phyloP scores from a whole-genome alignment of 2,113 vertebrate genomes.

The Pipra filicauda region DNA sequence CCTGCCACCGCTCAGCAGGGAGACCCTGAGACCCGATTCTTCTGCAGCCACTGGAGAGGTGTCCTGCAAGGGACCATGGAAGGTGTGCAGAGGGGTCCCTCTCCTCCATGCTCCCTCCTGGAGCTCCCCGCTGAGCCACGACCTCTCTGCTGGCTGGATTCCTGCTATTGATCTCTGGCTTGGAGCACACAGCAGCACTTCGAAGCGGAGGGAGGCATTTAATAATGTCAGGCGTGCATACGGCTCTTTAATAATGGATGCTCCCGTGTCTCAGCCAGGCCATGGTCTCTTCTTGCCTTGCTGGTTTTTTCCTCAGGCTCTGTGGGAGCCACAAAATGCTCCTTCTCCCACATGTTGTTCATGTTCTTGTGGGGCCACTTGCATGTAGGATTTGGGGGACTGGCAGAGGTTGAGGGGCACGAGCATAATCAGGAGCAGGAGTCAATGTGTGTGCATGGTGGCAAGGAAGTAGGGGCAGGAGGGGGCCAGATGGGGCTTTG shows the following conservation, averaged over 20 bases:
- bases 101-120: not conserved
- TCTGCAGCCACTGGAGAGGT: not conserved
- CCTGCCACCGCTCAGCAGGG: not conserved
- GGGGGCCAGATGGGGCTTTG: conserved; percentile 45
- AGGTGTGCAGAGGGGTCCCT: not conserved
- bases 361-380: not conserved
- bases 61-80: not conserved
- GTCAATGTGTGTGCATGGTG: not conserved
- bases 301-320: not conserved
- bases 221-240: conserved; percentile 34
- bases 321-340: not conserved
- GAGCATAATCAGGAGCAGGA: not conserved
- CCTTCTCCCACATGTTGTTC: not conserved
- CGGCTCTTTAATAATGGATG: conserved; percentile 50
- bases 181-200: not conserved
- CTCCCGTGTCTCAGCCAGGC: not conserved
- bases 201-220: conserved; percentile 37
- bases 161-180: conserved; percentile 25
- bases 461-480: not conserved
- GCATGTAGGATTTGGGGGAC: not conserved
- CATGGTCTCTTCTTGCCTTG: not conserved
- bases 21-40: not conserved
- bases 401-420: not conserved
- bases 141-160: not conserved
- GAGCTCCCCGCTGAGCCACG: not conserved